A percentile compares a stretch with the other conserved stretches of the same genome.
Evolutionary conservation across 2,888 invertebrate species (phyloP).

Genomic region (Ecliptopera silaceata): DNA sequence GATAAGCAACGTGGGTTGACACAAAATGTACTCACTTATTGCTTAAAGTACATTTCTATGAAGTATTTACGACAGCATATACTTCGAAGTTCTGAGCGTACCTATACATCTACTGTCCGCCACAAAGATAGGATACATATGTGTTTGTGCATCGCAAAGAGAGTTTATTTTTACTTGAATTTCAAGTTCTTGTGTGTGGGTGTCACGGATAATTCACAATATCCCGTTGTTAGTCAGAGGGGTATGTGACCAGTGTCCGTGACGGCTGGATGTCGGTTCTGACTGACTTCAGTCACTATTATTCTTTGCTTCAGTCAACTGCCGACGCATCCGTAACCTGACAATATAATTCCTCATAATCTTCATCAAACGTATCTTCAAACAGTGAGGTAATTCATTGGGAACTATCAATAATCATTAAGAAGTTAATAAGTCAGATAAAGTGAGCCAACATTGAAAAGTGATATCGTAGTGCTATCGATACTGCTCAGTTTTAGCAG

Average conservation of each 20-base stretch:
- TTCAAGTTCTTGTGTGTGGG: conserved; percentile 48
- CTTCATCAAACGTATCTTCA: neutral
- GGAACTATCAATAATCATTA: conserved; percentile 2
- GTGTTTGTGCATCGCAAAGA: neutral
- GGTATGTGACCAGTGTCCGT: conserved; percentile 62
- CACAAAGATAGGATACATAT: neutral
- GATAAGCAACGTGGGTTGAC: neutral
- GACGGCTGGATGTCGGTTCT: conserved; percentile 52
- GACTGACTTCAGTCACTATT: conserved; percentile 46
- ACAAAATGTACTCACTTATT: too few relatives aligned
- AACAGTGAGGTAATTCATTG: neutral
- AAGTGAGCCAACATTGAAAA: neutral
- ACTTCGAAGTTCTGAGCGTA: neutral
- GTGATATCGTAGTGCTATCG: neutral
- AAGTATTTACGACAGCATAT: too few relatives aligned
- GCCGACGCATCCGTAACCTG: neutral
- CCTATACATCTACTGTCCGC: neutral
- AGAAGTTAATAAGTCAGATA: neutral
- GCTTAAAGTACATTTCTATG: too few relatives aligned
- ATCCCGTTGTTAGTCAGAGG: conserved; percentile 73
- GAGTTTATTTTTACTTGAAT: conserved; percentile 25
- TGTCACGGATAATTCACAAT: conserved; percentile 74
- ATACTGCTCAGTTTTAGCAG: neutral
- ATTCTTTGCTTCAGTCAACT: conserved; percentile 16
- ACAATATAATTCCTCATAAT: conserved; percentile 21